Evolutionary conservation across 2,113 vertebrate species (phyloP), one percentile per base, ranked within the genome.

Genomic region (Cinclus mexicanus): DNA sequence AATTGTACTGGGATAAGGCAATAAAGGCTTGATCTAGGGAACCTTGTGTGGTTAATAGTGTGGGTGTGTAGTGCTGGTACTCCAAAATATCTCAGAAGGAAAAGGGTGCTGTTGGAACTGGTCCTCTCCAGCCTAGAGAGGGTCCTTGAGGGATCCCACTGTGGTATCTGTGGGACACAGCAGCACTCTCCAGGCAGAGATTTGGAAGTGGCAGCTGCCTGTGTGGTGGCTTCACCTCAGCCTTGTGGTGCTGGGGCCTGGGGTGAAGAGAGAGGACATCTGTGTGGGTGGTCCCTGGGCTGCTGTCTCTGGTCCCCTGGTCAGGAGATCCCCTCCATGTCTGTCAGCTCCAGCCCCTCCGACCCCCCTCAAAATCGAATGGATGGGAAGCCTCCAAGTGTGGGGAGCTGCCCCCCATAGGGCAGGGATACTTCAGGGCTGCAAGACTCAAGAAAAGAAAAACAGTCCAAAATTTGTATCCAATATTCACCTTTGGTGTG

Each of bases 11-110:
- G 16, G 76, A 61, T 12, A 46, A 76, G 37, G 75, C 49, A 96
- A 93, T 97, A 95, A 96, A 94, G 18, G 29, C 50, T 72, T 83
- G 53, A 49, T 88, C 10, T 90, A 49, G 53, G 75, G 18, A 96
- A 15, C 31, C n/a, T 47, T 69, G 41, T 61, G 52, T 12, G 4
- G 23, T 90, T 56, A 41, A 16, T 55, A 16, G 37, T 24, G 56
- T 79, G 33, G 12, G 22, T 87, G 53, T 89, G 29, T 76, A 68
- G 17, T 68, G 44, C 14, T 59, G 39, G 16, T 83, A 11, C 50
- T 63, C 5, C 9, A 3, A 53, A 84, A 8, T 5, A 4, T 37
- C 53, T 89, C 55, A 46, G 42, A 70, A 61, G 33, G 10, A 22
- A 71, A 55, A 70, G 47, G 17, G 6, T 80, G 28, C 44, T 85